These are phyloP conservation scores for Lithobius niger DNA, from an alignment of 1,140 invertebrate genomes.

Conservation along the genomic window DNA sequence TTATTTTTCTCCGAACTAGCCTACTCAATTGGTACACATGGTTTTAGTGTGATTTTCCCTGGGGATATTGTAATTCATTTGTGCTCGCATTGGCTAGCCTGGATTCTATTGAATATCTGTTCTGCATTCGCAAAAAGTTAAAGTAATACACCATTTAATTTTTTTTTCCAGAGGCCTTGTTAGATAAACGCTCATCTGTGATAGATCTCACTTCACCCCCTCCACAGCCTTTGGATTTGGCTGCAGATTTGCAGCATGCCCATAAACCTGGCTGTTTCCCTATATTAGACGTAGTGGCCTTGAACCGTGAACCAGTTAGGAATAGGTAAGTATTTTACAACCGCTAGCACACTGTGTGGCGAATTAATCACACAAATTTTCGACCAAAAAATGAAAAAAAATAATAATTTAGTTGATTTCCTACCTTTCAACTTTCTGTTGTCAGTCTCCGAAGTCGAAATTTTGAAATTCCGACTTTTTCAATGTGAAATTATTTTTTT, in stretches of 20 bases:
- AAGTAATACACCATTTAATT: not conserved
- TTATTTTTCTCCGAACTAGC: too few relatives aligned
- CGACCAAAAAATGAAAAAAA: too few relatives aligned
- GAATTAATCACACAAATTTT: too few relatives aligned
- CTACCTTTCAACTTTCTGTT: too few relatives aligned
- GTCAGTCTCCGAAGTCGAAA: too few relatives aligned
- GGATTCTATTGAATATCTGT: not conserved
- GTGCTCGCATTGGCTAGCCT: not conserved
- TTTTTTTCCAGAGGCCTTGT: constrained; percentile 38
- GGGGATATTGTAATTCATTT: not conserved
- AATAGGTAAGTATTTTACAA: constrained; percentile 39
- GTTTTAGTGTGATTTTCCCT: not conserved
- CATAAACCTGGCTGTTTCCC: constrained; percentile 47
- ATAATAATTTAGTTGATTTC: too few relatives aligned
- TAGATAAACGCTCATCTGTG: constrained; percentile 55
- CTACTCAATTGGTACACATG: too few relatives aligned
- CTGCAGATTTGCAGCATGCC: constrained; percentile 17
- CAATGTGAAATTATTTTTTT: too few relatives aligned
- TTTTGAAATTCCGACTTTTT: too few relatives aligned
- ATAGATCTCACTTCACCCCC: constrained; percentile 63
- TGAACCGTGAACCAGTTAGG: constrained; percentile 60
- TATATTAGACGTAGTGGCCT: constrained; percentile 52
- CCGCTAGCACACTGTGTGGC: too few relatives aligned
- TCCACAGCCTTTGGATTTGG: constrained; percentile 44
- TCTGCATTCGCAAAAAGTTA: not conserved